Percentiles rank a stretch among this genome's conserved stretches.
phyloP scores from a whole-genome alignment of 2,113 vertebrate species.

The Clarias magur region DNA sequence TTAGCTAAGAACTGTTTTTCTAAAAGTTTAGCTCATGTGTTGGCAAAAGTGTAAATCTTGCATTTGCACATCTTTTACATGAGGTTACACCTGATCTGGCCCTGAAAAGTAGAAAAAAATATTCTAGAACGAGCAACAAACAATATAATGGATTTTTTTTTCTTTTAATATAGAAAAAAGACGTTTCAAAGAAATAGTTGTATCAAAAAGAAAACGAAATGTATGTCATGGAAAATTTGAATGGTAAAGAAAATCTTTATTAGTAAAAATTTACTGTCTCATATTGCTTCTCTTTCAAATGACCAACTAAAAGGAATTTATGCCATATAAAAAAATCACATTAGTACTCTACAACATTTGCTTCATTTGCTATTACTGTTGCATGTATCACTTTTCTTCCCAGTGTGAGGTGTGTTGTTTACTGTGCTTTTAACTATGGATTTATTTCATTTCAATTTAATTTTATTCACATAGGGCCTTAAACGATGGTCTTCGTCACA shows the following conservation, averaged over 20 bases:
- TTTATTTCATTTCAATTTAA: no score
- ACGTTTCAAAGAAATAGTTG: neutral
- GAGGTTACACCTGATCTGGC: neutral
- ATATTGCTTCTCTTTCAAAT: neutral
- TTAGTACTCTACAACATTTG: neutral
- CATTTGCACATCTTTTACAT: conserved; percentile 14
- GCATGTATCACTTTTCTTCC: neutral
- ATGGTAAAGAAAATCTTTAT: neutral
- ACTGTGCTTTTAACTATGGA: no score
- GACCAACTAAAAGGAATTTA: neutral
- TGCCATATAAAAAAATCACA: neutral
- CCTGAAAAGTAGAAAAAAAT: neutral
- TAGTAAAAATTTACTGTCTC: neutral
- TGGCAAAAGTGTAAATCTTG: neutral
- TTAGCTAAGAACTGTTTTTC: neutral
- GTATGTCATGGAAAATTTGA: neutral
- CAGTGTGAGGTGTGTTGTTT: neutral
- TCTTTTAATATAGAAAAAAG: neutral
- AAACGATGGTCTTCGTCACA: no score
- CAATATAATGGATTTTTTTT: neutral
- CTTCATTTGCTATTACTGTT: neutral
- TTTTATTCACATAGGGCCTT: no score
- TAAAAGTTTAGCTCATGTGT: neutral
- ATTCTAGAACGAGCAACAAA: neutral
- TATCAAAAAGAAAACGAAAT: neutral